phyloP scores from a whole-genome alignment of 1,140 invertebrate genomes.

The Euwallacea similis region DNA sequence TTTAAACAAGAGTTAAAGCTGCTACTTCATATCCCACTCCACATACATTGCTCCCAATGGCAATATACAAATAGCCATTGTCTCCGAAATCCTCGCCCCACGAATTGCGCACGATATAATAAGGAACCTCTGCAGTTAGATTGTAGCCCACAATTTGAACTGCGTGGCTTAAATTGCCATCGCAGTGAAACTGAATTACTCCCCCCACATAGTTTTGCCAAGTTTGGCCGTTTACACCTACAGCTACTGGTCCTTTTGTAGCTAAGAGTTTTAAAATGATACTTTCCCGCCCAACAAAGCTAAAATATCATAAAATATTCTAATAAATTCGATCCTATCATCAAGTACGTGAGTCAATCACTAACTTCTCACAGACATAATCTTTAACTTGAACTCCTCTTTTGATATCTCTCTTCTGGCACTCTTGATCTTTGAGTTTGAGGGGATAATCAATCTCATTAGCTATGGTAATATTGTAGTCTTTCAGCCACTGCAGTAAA shows the following conservation, averaged over 20 bases:
- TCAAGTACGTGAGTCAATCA: constrained; percentile 10
- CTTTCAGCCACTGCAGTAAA: constrained; percentile 72
- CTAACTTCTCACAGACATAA: constrained; percentile 59
- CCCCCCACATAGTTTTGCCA: constrained; percentile 90
- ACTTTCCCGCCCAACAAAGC: constrained; percentile 68
- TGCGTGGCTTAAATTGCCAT: constrained; percentile 75
- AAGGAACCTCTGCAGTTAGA: constrained; percentile 68
- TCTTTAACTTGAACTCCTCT: constrained; percentile 50
- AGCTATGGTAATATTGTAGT: constrained; percentile 61
- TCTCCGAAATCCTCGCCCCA: constrained; percentile 80
- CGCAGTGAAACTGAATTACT: constrained; percentile 81
- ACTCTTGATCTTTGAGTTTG: constrained; percentile 60
- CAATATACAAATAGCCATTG: constrained; percentile 77
- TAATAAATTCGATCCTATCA: not conserved
- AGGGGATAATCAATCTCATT: constrained; percentile 69
- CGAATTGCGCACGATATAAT: constrained; percentile 85
- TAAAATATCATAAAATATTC: constrained; percentile 48
- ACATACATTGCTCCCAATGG: constrained; percentile 77
- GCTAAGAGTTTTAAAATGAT: constrained; percentile 66
- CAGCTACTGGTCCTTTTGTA: constrained; percentile 73
- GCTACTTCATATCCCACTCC: constrained; percentile 64
- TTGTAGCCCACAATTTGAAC: constrained; percentile 87
- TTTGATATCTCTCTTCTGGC: constrained; percentile 52
- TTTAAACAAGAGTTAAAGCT: constrained; percentile 13
- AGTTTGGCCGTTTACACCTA: constrained; percentile 78